These are phyloP conservation scores for Noctua fimbriata DNA, from an alignment of 2,888 invertebrate species.

Conservation along the genomic window DNA sequence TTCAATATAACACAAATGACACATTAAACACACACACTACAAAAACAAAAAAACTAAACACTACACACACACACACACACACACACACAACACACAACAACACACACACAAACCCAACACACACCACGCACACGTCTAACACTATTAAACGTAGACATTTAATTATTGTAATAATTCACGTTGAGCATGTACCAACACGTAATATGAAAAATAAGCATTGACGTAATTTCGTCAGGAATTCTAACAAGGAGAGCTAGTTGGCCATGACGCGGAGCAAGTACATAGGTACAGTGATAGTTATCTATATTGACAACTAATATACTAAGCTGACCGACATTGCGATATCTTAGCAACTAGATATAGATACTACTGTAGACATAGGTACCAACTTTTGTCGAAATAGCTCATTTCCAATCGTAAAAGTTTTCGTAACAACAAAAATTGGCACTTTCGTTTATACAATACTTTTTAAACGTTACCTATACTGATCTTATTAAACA, in stretches of 20 bases:
- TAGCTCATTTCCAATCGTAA: not conserved
- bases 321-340: constrained; percentile 55
- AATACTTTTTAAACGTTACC: not conserved
- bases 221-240: constrained; percentile 59
- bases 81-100: no score
- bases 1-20: no score
- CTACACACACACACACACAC: no score
- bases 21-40: no score
- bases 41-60: no score
- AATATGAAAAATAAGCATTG: constrained; percentile 34
- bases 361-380: constrained; percentile 5
- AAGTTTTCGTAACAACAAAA: not conserved
- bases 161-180: not conserved
- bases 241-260: constrained; percentile 53
- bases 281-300: constrained; percentile 4
- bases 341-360: constrained; percentile 17
- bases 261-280: constrained; percentile 51
- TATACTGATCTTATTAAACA: no score
- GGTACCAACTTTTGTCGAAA: constrained; percentile 10
- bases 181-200: constrained; percentile 5
- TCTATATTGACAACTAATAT: constrained; percentile 41
- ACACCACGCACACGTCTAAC: no score
- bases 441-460: not conserved
- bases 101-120: no score
- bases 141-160: not conserved